phyloP scores from a whole-genome alignment of 2,888 invertebrate species.

The Pyrocoelia pectoralis region DNA sequence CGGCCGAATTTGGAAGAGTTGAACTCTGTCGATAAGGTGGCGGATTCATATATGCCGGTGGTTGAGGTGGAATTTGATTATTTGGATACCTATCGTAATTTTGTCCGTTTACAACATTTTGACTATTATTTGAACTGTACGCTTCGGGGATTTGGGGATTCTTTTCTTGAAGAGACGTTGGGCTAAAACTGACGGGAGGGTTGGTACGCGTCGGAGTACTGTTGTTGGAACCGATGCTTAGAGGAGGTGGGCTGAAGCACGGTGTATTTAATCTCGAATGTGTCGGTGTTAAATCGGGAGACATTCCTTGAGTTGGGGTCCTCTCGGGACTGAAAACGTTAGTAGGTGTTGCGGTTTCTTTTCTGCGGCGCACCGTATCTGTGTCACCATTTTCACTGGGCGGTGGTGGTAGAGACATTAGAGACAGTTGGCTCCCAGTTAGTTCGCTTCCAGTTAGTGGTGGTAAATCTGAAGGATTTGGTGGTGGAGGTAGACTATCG shows the following conservation, averaged over 20 bases:
- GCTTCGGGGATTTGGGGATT: slow-evolving; percentile 35
- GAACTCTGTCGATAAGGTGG: slow-evolving; percentile 53
- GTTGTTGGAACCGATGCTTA: slow-evolving; percentile 53
- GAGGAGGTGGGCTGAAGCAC: slow-evolving; percentile 55
- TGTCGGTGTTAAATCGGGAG: slow-evolving; percentile 59
- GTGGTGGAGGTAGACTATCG: slow-evolving; percentile 84
- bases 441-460: slow-evolving; percentile 65
- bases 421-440: slow-evolving; percentile 74
- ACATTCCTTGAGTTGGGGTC: slow-evolving; percentile 54
- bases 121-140: slow-evolving; percentile 30
- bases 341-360: slow-evolving; percentile 59
- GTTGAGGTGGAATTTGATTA: slow-evolving; percentile 45
- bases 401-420: slow-evolving; percentile 78
- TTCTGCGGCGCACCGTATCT: slow-evolving; percentile 60
- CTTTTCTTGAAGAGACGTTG: slow-evolving; percentile 33
- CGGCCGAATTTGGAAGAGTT: slow-evolving; percentile 51
- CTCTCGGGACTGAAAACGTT: slow-evolving; percentile 58
- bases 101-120: slow-evolving; percentile 37
- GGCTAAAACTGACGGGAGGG: slow-evolving; percentile 53
- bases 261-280: slow-evolving; percentile 57
- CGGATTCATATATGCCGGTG: slow-evolving; percentile 58
- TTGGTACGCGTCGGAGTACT: slow-evolving; percentile 55
- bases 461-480: slow-evolving; percentile 68
- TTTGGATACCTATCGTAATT: slow-evolving; percentile 49
- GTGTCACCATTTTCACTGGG: slow-evolving; percentile 56